Evolutionary conservation across 2,113 vertebrate genomes (phyloP).

Genomic region (Callorhinus ursinus): DNA sequence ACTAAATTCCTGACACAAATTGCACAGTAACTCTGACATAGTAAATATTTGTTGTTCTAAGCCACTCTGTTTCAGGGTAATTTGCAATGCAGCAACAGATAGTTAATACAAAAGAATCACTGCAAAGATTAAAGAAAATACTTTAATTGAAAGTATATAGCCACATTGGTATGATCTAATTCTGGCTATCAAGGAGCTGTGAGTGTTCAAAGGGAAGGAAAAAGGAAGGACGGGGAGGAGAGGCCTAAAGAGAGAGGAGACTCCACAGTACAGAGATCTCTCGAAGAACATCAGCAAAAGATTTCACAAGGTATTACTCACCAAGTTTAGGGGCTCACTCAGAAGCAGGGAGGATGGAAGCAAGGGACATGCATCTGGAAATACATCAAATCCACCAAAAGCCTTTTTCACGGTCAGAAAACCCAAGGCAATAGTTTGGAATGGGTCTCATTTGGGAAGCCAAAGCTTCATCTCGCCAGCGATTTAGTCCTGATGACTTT

Average conservation of each 20-base stretch:
- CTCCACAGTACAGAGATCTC: neutral
- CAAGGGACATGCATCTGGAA: neutral
- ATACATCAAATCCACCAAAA: neutral
- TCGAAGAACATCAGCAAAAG: neutral
- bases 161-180: neutral
- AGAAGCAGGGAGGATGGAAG: neutral
- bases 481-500: slow-evolving; percentile 5
- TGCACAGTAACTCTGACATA: neutral
- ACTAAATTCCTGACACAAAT: neutral
- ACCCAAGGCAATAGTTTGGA: neutral
- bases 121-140: slow-evolving; percentile 34
- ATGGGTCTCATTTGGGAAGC: slow-evolving; percentile 1
- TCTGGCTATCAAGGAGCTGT: neutral
- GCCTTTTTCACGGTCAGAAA: neutral
- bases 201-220: neutral
- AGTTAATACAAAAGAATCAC: neutral
- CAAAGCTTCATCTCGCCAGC: neutral
- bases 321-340: neutral
- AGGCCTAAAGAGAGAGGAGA: too few species aligned
- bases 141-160: slow-evolving; percentile 44
- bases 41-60: slow-evolving; percentile 14
- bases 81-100: neutral
- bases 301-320: neutral
- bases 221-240: neutral
- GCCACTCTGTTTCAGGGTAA: neutral